phyloP scores from a whole-genome alignment of 2,113 vertebrate genomes.

The Dolichotis patagonum region DNA sequence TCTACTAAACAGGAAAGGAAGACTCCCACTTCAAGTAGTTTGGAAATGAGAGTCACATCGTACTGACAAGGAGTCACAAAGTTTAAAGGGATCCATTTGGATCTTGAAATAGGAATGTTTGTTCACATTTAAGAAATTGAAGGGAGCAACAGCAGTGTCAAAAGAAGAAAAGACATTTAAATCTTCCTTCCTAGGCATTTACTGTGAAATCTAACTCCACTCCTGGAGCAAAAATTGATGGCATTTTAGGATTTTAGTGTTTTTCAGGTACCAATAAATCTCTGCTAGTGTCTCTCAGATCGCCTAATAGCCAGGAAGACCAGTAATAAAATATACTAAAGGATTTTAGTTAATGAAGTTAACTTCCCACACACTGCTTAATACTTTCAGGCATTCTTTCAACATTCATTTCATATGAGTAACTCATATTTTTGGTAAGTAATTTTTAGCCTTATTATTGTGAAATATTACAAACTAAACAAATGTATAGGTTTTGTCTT shows the following conservation, averaged over 20 bases:
- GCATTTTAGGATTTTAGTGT: constrained; percentile 48
- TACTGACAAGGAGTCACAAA: background rate
- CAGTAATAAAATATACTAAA: constrained; percentile 60
- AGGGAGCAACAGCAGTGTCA: background rate
- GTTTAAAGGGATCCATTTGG: background rate
- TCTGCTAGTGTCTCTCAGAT: background rate
- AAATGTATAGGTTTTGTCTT: background rate
- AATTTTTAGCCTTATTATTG: constrained; percentile 9
- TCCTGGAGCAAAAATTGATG: constrained; percentile 55
- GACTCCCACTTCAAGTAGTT: background rate
- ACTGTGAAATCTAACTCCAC: constrained; percentile 53
- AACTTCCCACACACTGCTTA: background rate
- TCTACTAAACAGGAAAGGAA: background rate
- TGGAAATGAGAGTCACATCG: background rate
- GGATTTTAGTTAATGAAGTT: constrained; percentile 32
- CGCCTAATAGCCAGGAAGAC: constrained; percentile 45
- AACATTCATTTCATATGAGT: background rate
- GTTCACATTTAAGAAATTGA: constrained; percentile 40
- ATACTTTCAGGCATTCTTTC: constrained; percentile 25
- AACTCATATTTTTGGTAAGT: background rate
- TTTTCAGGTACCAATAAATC: constrained; percentile 70
- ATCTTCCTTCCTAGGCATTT: constrained; percentile 53
- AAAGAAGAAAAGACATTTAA: constrained; percentile 16
- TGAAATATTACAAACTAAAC: constrained; percentile 32
- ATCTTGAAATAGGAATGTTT: constrained; percentile 1